These are phyloP conservation scores for Pseudochirops cupreus DNA, from an alignment of 2,797 vertebrate genomes.

Conservation along the genomic window DNA sequence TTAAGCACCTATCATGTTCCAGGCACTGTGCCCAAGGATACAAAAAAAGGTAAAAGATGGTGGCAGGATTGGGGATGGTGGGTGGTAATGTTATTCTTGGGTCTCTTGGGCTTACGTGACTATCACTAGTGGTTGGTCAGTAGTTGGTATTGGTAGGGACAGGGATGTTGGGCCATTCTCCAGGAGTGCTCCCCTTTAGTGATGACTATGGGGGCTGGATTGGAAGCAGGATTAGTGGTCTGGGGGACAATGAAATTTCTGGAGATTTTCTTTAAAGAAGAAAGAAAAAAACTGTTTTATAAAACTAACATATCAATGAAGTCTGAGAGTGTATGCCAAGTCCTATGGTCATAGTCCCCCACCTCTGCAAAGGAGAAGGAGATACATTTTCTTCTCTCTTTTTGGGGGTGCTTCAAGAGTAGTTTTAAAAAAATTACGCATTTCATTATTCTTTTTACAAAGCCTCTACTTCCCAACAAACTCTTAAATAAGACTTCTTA, in stretches of 20 bases:
- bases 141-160: neutral
- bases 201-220: neutral
- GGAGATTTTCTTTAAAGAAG: neutral
- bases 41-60: neutral
- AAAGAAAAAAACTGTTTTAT: neutral
- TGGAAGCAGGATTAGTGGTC: neutral
- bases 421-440: neutral
- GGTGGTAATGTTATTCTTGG: neutral
- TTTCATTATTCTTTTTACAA: neutral
- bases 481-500: neutral
- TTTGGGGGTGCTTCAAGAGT: neutral
- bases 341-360: neutral
- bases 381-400: neutral
- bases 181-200: neutral
- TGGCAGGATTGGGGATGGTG: neutral
- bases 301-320: neutral
- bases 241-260: neutral
- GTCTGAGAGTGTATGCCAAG: neutral
- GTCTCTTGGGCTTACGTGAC: neutral
- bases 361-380: neutral
- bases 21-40: neutral
- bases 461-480: neutral
- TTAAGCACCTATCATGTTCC: neutral
- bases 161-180: neutral
- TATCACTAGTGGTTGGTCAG: neutral